Evolutionary conservation across 2,797 vertebrate genomes (phyloP), one percentile per base, ranked within the genome.

Genomic region (Mus minutoides): DNA sequence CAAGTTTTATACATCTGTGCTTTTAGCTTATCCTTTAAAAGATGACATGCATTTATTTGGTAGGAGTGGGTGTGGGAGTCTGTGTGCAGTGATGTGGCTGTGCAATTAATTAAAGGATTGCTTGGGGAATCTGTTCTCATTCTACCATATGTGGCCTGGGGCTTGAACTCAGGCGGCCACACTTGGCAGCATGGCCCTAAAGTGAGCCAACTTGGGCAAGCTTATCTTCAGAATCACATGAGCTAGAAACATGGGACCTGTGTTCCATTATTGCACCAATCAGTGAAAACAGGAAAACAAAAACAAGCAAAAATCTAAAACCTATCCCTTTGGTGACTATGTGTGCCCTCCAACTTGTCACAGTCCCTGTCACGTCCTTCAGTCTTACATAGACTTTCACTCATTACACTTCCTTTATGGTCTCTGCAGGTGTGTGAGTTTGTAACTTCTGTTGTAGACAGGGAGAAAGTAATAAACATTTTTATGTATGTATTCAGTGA

Each of bases 371-470:
- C n/a, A 67, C 37, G 62, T 80, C 95, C 67, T 95, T 37, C 92
- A 79, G 46, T 64, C 85, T 71, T 77, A 82, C 46, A 71, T 13
- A 84, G 22, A 67, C 8, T 56, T 94, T 91, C 91, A 85, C 78
- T 88, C 9, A 75, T 91, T 77, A 21, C 1, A 60, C 80, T 94
- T 95, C 90, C 73, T 94, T n/a, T 82, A 22, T 88, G n/a, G 62
- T 78, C 40, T 69, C 29, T 58, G 40, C 75, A 62, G 37, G n/a
- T 82, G 24, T 87, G 95, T 95, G 84, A 90, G 60, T 83, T 87
- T 92, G n/a, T 69, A 79, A 78, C 69, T 93, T 90, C 82, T 83
- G 40, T 67, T 92, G 77, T 54, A 21, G 29, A 80, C 10, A 80
- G 58, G 75, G 31, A 46, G 34, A 82, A 91, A 73, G 43, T 73